A percentile compares a stretch with the other conserved stretches of the same genome.
These are phyloP conservation scores for Sinosuthora webbiana DNA, from an alignment of 2,113 vertebrate genomes.

Conservation along the genomic window DNA sequence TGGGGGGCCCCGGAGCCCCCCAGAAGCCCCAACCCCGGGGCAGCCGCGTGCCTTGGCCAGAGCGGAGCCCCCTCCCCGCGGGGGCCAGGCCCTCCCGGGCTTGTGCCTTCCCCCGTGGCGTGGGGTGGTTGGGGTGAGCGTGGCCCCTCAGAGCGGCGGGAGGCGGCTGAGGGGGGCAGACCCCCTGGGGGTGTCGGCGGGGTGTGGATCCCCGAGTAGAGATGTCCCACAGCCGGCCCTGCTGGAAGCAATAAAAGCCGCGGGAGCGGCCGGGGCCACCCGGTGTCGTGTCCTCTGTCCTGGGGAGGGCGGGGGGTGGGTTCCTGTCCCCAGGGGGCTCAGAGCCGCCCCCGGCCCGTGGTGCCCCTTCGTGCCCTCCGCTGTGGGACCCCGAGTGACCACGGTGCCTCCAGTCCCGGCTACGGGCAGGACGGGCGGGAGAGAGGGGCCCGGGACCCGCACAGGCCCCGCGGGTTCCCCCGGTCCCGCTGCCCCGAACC, in stretches of 20 bases:
- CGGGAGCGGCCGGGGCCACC: background rate
- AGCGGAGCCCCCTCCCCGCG: background rate
- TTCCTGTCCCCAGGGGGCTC: background rate
- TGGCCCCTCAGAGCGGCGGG: background rate
- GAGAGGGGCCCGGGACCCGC: too few relatives aligned
- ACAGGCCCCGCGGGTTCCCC: fast-evolving
- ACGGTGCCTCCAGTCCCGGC: background rate
- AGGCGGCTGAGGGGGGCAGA: background rate
- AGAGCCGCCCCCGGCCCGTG: background rate
- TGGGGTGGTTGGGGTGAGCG: fast-evolving
- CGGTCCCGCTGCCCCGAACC: background rate
- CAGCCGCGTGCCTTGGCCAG: background rate
- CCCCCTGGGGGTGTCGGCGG: background rate
- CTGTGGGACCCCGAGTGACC: background rate
- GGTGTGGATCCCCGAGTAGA: background rate
- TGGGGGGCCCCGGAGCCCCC: background rate
- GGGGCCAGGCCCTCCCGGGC: background rate
- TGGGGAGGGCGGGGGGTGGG: fast-evolving
- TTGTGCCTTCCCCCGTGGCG: background rate
- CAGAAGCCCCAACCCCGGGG: background rate
- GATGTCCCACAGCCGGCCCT: background rate
- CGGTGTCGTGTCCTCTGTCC: background rate
- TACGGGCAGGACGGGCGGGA: too few relatives aligned
- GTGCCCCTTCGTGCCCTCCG: background rate
- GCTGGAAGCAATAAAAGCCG: conserved; percentile 5